Conservation (phyloP, 2,888 invertebrate genomes). For the Ceraclea dissimilis region DNA sequence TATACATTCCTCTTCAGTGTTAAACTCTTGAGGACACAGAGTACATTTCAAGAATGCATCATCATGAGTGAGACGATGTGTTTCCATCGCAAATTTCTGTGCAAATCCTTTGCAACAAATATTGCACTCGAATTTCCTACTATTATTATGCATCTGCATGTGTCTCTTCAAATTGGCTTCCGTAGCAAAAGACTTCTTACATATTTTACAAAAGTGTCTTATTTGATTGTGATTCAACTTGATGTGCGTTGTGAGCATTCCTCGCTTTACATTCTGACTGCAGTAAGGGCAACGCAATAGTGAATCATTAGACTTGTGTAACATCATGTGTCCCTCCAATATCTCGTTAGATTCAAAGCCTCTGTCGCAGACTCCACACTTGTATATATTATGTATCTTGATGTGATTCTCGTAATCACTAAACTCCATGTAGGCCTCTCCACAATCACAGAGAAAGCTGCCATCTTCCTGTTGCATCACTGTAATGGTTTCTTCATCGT, state of each 20-base stretch:
- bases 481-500: conserved; percentile 39
- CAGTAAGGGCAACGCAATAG: conserved; percentile 42
- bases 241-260: conserved; percentile 42
- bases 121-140: conserved; percentile 44
- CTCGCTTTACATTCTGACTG: conserved; percentile 37
- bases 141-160: conserved; percentile 44
- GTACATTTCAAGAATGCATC: conserved; percentile 36
- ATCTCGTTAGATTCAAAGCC: conserved; percentile 44
- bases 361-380: conserved; percentile 43
- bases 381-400: conserved; percentile 34
- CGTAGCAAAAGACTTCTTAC: conserved; percentile 44
- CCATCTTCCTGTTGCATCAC: conserved; percentile 42
- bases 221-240: conserved; percentile 42
- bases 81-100: conserved; percentile 47
- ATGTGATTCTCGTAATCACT: conserved; percentile 42
- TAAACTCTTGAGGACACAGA: conserved; percentile 38
- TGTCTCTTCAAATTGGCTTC: conserved; percentile 45
- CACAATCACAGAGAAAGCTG: conserved; percentile 42
- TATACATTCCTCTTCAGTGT: conserved; percentile 29
- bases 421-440: conserved; percentile 40
- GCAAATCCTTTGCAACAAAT: conserved; percentile 43
- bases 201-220: conserved; percentile 40
- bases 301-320: conserved; percentile 36
- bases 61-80: conserved; percentile 39
- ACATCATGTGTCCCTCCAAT: conserved; percentile 41